Evolutionary conservation across 2,888 invertebrate species (phyloP), one percentile per base, ranked within the genome.

Genomic region (Micropterix aruncella): DNA sequence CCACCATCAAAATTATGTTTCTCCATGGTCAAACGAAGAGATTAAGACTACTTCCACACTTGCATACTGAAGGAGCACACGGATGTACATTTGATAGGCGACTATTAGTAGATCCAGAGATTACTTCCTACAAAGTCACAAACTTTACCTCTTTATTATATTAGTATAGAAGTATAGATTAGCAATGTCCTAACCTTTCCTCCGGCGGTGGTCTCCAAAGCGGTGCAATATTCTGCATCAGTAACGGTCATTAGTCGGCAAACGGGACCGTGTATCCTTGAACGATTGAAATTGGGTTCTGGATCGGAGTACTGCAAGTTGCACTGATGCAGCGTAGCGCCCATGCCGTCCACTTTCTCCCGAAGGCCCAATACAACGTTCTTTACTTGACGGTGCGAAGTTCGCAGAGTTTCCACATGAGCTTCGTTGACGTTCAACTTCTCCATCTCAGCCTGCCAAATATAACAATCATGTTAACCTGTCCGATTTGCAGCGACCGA

Each of bases 171-270:
- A n/a, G n/a, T n/a, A n/a, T n/a, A n/a, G n/a, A n/a, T n/a, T n/a
- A n/a, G n/a, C n/a, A n/a, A 27, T 5, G 12, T 4, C 63, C 70
- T 63, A 62, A 92, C 91, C 70, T 76, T 78, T 47, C 84, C 87
- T 4, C 92, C 92, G 14, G 89, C 91, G 5, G 84, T 83, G 15
- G 83, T 81, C 60, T 93, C 91, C 44, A 96, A 61, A 2, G 95
- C 95, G 40, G 81, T 77, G 43, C 81, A 81, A 57, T 80, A 75
- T 17, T 61, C 62, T 2, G 74, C 70, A 58, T 94, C 84, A 44
- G 70, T 75, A 1, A 94, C 76, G 36, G 74, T 73, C 44, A 97
- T 75, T 50, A 94, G 66, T 50, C 83, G 79, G 52, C 88, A 88
- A 1, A 92, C 80, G 18, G 87, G 75, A 14, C 95, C 95, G 51